Percentiles rank a stretch among this genome's conserved stretches.
These are phyloP conservation scores for Euplexia lucipara DNA, from an alignment of 2,888 invertebrate species.

Conservation along the genomic window DNA sequence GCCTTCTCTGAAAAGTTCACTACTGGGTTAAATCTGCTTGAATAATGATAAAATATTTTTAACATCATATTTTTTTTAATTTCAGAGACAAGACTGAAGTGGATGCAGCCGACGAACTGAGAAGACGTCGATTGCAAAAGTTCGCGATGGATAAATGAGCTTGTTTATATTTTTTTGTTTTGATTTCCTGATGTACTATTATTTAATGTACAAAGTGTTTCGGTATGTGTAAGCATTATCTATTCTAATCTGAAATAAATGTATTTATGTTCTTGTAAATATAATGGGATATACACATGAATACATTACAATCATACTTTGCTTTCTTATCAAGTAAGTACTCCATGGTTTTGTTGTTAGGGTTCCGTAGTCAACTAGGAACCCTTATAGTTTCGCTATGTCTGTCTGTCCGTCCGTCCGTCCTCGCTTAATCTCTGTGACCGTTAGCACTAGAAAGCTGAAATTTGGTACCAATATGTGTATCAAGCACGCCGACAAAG, in stretches of 20 bases:
- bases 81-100: conserved; percentile 86
- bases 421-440: too few relatives aligned
- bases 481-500: too few relatives aligned
- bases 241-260: conserved; percentile 85
- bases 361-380: too few relatives aligned
- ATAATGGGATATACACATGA: conserved; percentile 89
- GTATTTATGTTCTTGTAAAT: conserved; percentile 91
- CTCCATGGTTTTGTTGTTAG: conserved; percentile 47
- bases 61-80: conserved; percentile 33
- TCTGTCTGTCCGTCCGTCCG: too few relatives aligned
- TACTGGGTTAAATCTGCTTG: too few relatives aligned
- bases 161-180: conserved; percentile 76
- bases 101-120: conserved; percentile 92
- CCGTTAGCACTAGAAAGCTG: too few relatives aligned
- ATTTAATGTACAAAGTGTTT: conserved; percentile 90
- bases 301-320: conserved; percentile 82
- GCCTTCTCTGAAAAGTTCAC: too few relatives aligned
- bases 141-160: conserved; percentile 90
- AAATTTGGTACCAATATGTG: too few relatives aligned
- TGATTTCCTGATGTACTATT: conserved; percentile 82
- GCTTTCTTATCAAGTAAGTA: conserved; percentile 62
- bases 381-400: too few relatives aligned
- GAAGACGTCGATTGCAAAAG: conserved; percentile 95
- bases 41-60: background rate
- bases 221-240: conserved; percentile 87